These are phyloP conservation scores for Glomeris marginata DNA, from an alignment of 2,888 invertebrate species.

Conservation along the genomic window DNA sequence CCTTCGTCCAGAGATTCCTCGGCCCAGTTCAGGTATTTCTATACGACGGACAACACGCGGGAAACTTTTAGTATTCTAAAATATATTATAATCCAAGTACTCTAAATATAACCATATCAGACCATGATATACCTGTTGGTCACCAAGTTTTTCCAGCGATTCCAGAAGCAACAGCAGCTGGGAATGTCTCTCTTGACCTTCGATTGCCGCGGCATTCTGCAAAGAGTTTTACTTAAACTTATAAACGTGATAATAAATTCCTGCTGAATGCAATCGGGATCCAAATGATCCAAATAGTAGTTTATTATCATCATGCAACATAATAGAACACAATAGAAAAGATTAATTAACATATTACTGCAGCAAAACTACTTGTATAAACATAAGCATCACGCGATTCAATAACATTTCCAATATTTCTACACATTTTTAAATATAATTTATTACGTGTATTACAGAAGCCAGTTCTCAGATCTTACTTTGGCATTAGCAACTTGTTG, in stretches of 20 bases:
- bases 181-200: conserved; percentile 11
- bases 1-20: conserved; percentile 15
- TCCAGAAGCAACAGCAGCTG: conserved; percentile 15
- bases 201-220: too few relatives aligned
- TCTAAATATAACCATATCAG: neutral
- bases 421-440: neutral
- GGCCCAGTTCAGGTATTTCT: conserved; percentile 14
- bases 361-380: too few relatives aligned
- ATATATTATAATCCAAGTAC: neutral
- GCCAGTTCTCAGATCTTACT: conserved; percentile 9
- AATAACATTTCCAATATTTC: neutral
- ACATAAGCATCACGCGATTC: too few relatives aligned
- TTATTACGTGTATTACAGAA: neutral
- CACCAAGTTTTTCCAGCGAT: conserved; percentile 9
- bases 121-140: conserved; percentile 2
- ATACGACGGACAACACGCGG: neutral
- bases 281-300: too few relatives aligned
- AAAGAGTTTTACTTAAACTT: too few relatives aligned
- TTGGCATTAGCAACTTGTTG: conserved; percentile 16
- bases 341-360: too few relatives aligned
- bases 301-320: too few relatives aligned
- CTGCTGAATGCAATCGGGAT: too few relatives aligned
- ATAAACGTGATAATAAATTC: too few relatives aligned
- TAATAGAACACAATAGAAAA: too few relatives aligned
- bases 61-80: neutral